phyloP scores from a whole-genome alignment of 1,140 invertebrate species.

The Penaeus japonicus region DNA sequence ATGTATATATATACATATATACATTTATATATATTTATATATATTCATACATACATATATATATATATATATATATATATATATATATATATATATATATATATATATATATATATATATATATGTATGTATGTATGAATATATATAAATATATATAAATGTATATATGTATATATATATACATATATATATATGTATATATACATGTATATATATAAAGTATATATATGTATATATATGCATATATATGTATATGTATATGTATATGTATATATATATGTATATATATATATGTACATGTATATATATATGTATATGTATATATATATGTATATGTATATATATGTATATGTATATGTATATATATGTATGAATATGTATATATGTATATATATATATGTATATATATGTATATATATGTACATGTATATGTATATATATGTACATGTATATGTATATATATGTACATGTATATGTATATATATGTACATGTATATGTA shows the following conservation, averaged over 20 bases:
- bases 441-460: conserved; percentile 27
- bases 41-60: too few species aligned
- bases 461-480: conserved; percentile 24
- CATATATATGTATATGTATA: conserved; percentile 26
- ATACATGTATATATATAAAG: not conserved
- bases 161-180: conserved; percentile 15
- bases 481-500: not conserved
- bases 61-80: too few species aligned
- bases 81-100: too few species aligned
- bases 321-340: conserved; percentile 26
- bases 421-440: not conserved
- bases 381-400: conserved; percentile 28
- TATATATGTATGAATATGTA: conserved; percentile 23
- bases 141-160: not conserved
- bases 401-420: conserved; percentile 23
- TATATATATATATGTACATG: conserved; percentile 23
- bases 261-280: conserved; percentile 23
- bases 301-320: conserved; percentile 28
- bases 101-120: too few species aligned
- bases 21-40: too few species aligned
- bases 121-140: too few species aligned
- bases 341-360: conserved; percentile 26
- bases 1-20: too few species aligned
- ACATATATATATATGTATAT: conserved; percentile 23
- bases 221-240: conserved; percentile 23